Base-by-base conservation (phyloP, 1,140 invertebrate genomes). In the Ganaspis sp. region DNA sequence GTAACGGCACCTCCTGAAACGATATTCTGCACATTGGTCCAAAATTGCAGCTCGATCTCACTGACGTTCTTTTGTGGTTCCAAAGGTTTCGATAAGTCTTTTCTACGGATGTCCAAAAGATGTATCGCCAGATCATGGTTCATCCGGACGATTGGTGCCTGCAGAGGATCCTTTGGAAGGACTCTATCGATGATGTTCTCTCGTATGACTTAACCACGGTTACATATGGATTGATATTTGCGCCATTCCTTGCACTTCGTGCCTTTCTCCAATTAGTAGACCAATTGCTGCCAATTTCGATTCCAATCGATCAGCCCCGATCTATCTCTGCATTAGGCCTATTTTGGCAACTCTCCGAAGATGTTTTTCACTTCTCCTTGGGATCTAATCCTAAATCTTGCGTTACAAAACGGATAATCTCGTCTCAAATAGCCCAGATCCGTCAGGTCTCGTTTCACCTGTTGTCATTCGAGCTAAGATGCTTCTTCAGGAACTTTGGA, bases 221-320 rank as follows among this genome's bases (percentile, higher is more conserved):
- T 0, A 87, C 86, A 0, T 91, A 89, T 81, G 88, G 90, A 1
- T 81, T 84, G 9, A 74, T 76, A 45, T 80, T 78, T 6, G 83
- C 85, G 2, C 84, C 89, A 9, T 90, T 81, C 74, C 72, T 87
- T 6, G 86, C 89, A 0, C 77, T 85, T 2, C 76, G 86, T 15
- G 75, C 72, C 0, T 64, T 90, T 4, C 69, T 73, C 19, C 85
- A 89, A 75, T 53, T 89, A 9, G 83, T 76, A 34, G 9, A 34
- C 29, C 29, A 34, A 34, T 34, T 34, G 6, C 29, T 6, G 2
- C 2, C 6, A 2, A 34, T 6, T 4, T 9, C 15, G 2, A 42
- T 12, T 12, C 2, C 40, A 42, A 2, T 42, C 15, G 40, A 42
- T 15, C 2, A 42, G 15, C 9, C 9, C 1, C 15, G 2, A 12